Conservation (phyloP, 2,888 invertebrate species). For the Caenorhabditis uteleia region DNA sequence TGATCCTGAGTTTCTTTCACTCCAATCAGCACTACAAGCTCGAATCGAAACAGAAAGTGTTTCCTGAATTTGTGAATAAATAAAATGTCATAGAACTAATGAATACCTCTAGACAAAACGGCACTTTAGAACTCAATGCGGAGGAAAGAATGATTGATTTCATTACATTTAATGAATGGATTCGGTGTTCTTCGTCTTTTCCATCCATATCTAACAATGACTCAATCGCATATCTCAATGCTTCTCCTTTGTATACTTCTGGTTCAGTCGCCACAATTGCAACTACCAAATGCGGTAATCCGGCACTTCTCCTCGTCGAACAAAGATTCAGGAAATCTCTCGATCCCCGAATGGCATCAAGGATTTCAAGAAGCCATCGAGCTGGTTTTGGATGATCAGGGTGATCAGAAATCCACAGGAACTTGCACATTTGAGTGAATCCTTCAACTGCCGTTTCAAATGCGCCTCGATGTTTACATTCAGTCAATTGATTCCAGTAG, state of each 20-base stretch:
- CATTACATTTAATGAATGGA: constrained; percentile 86
- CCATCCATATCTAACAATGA: constrained; percentile 39
- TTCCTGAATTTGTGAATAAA: constrained; percentile 4
- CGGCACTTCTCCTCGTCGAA: constrained; percentile 88
- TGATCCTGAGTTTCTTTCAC: constrained; percentile 56
- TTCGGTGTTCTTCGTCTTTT: constrained; percentile 38
- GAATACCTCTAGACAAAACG: constrained; percentile 38
- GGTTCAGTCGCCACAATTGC: constrained; percentile 72
- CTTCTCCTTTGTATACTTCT: constrained; percentile 3
- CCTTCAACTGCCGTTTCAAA: constrained; percentile 93
- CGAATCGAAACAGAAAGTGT: constrained; percentile 30
- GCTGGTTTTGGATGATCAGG: constrained; percentile 65
- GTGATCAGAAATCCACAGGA: constrained; percentile 74
- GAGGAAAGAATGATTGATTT: constrained; percentile 82
- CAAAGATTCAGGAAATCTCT: constrained; percentile 73
- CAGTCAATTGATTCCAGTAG: constrained; percentile 71
- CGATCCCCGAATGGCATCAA: constrained; percentile 65
- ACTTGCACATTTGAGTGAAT: constrained; percentile 80
- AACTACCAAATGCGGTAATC: constrained; percentile 89
- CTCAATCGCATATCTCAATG: constrained; percentile 13
- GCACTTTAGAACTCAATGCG: constrained; percentile 78
- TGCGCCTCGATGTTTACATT: constrained; percentile 91
- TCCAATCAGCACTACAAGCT: constrained; percentile 54
- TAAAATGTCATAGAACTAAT: background rate
- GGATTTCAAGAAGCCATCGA: constrained; percentile 70